Conservation (phyloP, 2,113 vertebrate species). For the Syngnathoides biaculeatus region DNA sequence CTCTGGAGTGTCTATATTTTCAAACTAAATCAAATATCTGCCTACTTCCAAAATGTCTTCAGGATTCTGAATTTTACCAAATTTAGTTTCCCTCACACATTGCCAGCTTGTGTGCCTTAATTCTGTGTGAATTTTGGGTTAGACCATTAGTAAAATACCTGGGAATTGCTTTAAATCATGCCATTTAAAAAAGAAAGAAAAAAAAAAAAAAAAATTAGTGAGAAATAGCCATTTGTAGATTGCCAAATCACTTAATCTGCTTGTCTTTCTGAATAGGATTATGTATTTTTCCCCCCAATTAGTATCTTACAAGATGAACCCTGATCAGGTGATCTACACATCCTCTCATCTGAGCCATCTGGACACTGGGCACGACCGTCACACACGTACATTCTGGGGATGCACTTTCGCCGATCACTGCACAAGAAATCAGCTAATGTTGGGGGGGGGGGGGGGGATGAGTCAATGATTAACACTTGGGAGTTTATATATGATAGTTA, state of each 20-base stretch:
- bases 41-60: not conserved
- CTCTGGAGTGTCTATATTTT: no score
- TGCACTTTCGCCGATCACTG: slow-evolving; percentile 62
- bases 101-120: no score
- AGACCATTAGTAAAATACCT: no score
- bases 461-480: not conserved
- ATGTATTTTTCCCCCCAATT: not conserved
- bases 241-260: not conserved
- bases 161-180: no score
- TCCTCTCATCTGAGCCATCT: slow-evolving; percentile 78
- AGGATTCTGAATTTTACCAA: not conserved
- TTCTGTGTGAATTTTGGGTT: no score
- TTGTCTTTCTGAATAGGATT: not conserved
- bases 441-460: not conserved
- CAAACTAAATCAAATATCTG: not conserved
- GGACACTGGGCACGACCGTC: slow-evolving; percentile 78
- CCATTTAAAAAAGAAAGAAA: no score
- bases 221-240: not conserved
- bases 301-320: slow-evolving; percentile 24
- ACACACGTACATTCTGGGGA: slow-evolving; percentile 64
- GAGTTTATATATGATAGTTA: not conserved
- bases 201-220: no score
- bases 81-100: no score
- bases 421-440: slow-evolving; percentile 76
- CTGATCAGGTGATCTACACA: slow-evolving; percentile 53